Percentiles rank a stretch among this genome's conserved stretches.
Conservation (phyloP, 2,888 invertebrate species). For the Hedya salicella region DNA sequence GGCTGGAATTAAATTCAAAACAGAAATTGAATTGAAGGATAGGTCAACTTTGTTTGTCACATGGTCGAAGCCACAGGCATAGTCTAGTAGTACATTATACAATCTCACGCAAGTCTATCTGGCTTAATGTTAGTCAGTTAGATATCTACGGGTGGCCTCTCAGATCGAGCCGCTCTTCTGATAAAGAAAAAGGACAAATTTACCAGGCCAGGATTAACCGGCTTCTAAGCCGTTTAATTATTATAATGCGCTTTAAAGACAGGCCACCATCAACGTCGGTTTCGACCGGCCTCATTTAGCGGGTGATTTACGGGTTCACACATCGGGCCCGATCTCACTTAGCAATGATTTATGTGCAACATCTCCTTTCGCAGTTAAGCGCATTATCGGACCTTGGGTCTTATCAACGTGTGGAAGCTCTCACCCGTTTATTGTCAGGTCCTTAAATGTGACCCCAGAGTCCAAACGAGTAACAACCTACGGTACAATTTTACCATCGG, state of each 20-base stretch:
- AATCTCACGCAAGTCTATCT: neutral
- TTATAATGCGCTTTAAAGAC: slow-evolving; percentile 67
- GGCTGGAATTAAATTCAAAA: too few relatives aligned
- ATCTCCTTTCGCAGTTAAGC: slow-evolving; percentile 78
- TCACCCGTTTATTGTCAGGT: slow-evolving; percentile 12
- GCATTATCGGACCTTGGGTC: slow-evolving; percentile 72
- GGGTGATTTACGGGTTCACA: slow-evolving; percentile 83
- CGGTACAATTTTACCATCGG: too few relatives aligned
- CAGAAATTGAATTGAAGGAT: too few relatives aligned
- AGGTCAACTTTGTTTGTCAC: too few relatives aligned
- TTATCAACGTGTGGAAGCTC: slow-evolving; percentile 43
- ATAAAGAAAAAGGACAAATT: slow-evolving; percentile 40
- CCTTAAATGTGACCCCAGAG: neutral
- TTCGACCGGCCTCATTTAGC: slow-evolving; percentile 74
- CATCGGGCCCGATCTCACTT: slow-evolving; percentile 81
- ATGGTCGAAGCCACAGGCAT: neutral
- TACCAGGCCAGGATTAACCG: slow-evolving; percentile 53
- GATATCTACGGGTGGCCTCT: slow-evolving; percentile 28
- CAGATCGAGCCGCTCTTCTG: slow-evolving; percentile 17
- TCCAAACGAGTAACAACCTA: too few relatives aligned
- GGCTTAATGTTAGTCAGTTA: neutral
- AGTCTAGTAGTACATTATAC: neutral
- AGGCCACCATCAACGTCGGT: slow-evolving; percentile 70
- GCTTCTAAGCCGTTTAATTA: slow-evolving; percentile 62
- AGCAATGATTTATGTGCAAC: slow-evolving; percentile 82